Evolutionary conservation across 2,113 vertebrate genomes (phyloP), one percentile per base, ranked within the genome.

Genomic region (Nothobranchius kuhntae): DNA sequence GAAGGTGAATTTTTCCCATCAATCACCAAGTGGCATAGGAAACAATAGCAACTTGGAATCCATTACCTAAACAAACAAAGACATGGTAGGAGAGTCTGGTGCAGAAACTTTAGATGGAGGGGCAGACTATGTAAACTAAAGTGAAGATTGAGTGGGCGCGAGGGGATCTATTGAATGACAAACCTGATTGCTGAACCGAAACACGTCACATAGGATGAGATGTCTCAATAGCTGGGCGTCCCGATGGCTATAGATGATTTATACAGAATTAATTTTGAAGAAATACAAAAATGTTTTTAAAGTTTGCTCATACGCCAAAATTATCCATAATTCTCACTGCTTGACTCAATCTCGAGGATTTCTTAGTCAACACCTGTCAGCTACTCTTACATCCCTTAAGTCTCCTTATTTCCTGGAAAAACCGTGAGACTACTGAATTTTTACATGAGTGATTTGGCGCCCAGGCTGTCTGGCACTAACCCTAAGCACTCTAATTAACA

Each of bases 61-160:
- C 78, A 89, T 90, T 89, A 89, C 87, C 71, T 83, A 91, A 89
- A 89, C 82, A 91, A 89, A 90, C 88, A 91, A 88, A 88, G 88
- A 82, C 87, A 76, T 85, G 77, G 87, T 83, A 77, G 85, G 82
- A 87, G 70, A 82, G 88, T 87, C 89, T 84, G 76, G 61, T 26
- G 75, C 80, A 74, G 69, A 72, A 80, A 54, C 66, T 78, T 78
- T 80, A 73, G 73, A 73, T 50, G 26, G 61, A 59, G 51, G 62
- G 59, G 44, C 68, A 57, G 80, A 15, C 80, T 81, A 48, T 81
- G 84, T 82, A 83, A 87, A 87, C 88, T 72, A 48, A 82, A 77
- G 85, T 81, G 82, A 53, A 81, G 83, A 89, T n/a, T 81, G 88
- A 89, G 68, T 63, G 50, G 77, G 44, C 53, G n/a, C 78, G 50